These are phyloP conservation scores for Trachymyrmex cornetzi DNA, from an alignment of 1,140 invertebrate species.

Conservation along the genomic window DNA sequence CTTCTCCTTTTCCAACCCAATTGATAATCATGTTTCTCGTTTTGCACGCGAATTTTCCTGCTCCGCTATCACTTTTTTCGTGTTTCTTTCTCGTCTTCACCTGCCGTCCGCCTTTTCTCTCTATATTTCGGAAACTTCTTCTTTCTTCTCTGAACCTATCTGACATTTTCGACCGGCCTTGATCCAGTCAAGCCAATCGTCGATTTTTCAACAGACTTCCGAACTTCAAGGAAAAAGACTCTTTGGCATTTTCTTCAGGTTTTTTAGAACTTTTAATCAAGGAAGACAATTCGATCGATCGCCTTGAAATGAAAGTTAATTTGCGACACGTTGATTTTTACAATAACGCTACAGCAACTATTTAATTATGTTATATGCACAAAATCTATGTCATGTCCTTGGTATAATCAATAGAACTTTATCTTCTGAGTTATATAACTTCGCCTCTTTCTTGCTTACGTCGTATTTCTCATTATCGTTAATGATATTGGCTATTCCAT, in stretches of 20 bases:
- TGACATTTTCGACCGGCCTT: conserved; percentile 56
- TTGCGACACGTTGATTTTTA: not conserved
- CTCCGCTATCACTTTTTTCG: not conserved
- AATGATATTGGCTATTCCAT: not conserved
- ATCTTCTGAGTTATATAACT: not conserved
- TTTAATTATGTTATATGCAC: not conserved
- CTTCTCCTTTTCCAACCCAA: conserved; percentile 11
- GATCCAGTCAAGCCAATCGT: conserved; percentile 29
- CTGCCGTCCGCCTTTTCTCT: not conserved
- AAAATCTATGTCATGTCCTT: not conserved
- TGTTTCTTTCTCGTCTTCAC: not conserved
- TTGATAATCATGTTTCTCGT: conserved; percentile 6
- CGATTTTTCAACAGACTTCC: conserved; percentile 24
- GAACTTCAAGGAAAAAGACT: not conserved
- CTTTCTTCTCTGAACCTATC: conserved; percentile 21
- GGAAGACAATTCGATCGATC: not conserved
- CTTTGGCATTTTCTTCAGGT: not conserved
- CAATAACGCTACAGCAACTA: not conserved
- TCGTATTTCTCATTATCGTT: not conserved
- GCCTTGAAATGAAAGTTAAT: not conserved
- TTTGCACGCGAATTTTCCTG: not conserved
- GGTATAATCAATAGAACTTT: not conserved
- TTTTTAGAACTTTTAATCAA: not conserved
- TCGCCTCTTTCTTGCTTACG: not conserved
- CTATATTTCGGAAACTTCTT: conserved; percentile 14